Base-by-base conservation (phyloP, 2,888 invertebrate genomes). In the Psylliodes chrysocephalus region DNA sequence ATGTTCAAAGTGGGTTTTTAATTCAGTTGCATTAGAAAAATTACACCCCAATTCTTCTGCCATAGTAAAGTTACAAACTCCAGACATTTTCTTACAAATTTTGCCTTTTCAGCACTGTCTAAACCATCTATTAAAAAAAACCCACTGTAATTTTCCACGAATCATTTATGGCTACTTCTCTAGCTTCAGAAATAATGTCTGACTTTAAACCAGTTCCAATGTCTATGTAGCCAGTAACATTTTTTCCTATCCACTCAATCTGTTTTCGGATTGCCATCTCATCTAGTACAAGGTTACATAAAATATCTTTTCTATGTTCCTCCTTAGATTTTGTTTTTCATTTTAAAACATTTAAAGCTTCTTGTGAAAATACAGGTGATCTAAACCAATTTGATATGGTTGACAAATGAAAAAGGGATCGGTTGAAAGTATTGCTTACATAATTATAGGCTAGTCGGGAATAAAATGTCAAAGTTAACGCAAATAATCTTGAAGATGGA, bases 401-500 rank as follows among this genome's bases (percentile, higher is more conserved):
- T 30, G 19, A 25, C 8, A 60, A 15, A 67, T 65, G 67, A 1
- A 67, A 65, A 3, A 69, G 22, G n/a, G 55, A 28, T 10, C 19
- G 7, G 18, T 66, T 60, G 33, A 65, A 67, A 6, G 56, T 52
- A 12, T 57, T 65, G n/a, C 67, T 52, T n/a, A n/a, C n/a, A n/a
- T n/a, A n/a, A n/a, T n/a, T n/a, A n/a, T n/a, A n/a, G n/a, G n/a
- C n/a, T n/a, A n/a, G n/a, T 7, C 63, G 57, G 0, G 69, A 69
- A 47, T 67, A 69, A 66, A 66, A 69, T 30, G 38, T 18, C 10
- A 68, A 25, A 15, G 68, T 68, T n/a, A 64, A 28, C 5, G 63
- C 66, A 60, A 68, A 68, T 8, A 51, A 46, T 57, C 62, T 35
- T 44, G 62, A 51, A 17, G 1, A 40, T 10, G 66, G 60, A 33